A percentile compares a stretch with the other conserved stretches of the same genome.
Evolutionary conservation across 2,113 vertebrate genomes (phyloP).

Genomic region (Genyomyrus donnyi): DNA sequence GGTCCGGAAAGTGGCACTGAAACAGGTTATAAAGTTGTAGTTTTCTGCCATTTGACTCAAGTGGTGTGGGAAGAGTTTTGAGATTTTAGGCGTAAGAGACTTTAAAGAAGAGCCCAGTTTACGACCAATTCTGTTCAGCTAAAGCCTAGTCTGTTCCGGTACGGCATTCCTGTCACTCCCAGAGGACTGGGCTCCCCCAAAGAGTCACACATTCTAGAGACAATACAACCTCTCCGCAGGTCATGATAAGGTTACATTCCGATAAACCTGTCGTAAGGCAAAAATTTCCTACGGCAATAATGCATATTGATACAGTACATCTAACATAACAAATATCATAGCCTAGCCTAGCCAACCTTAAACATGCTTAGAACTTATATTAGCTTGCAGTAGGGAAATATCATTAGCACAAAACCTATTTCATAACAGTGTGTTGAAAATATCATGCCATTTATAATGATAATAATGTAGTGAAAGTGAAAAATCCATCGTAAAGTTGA

Average conservation of each 20-base stretch:
- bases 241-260: neutral
- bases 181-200: neutral
- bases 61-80: neutral
- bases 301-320: neutral
- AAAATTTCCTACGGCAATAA: neutral
- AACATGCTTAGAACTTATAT: neutral
- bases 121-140: neutral
- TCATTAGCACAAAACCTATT: neutral
- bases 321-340: neutral
- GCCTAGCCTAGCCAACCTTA: neutral
- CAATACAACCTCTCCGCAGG: neutral
- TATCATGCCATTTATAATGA: neutral
- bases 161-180: neutral
- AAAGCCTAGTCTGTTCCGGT: neutral
- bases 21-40: neutral
- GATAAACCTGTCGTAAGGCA: neutral
- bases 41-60: neutral
- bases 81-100: neutral
- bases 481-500: neutral
- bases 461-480: neutral
- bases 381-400: neutral
- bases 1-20: constrained; percentile 51
- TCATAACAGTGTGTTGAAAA: neutral
- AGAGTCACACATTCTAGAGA: neutral
- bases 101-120: neutral